Percentiles rank a stretch among this genome's conserved stretches.
Conservation (phyloP, 1,140 invertebrate species). For the Danaus melanippus region DNA sequence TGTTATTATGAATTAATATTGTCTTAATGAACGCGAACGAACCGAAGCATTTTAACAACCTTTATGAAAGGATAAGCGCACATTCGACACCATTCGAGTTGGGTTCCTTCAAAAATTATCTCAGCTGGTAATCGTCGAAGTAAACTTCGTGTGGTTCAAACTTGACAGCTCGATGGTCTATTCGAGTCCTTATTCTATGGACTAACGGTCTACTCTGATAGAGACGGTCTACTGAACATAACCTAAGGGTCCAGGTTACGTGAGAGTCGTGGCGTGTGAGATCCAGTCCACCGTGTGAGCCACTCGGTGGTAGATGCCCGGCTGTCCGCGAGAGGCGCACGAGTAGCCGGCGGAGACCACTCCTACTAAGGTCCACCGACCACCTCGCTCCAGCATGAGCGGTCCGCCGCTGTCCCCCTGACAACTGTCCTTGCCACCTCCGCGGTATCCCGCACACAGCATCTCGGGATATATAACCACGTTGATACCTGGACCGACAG, state of each 20-base stretch:
- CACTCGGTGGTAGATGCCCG: constrained; percentile 94
- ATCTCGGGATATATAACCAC: constrained; percentile 96
- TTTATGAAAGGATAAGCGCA: too few species aligned
- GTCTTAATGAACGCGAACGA: too few species aligned
- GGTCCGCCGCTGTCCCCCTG: constrained; percentile 92
- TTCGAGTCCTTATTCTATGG: too few species aligned
- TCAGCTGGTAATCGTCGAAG: too few species aligned
- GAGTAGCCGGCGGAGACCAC: constrained; percentile 95
- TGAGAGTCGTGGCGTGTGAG: constrained; percentile 72
- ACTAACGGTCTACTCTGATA: too few species aligned
- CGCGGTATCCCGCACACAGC: constrained; percentile 95
- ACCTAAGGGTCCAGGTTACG: constrained; percentile 25
- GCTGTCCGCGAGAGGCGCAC: constrained; percentile 91
- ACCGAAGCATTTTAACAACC: too few species aligned
- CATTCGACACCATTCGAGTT: too few species aligned
- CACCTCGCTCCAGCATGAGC: constrained; percentile 87
- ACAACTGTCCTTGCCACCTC: constrained; percentile 84
- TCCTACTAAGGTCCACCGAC: constrained; percentile 86
- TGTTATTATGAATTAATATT: too few species aligned
- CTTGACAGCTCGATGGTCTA: too few species aligned
- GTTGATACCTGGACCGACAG: constrained; percentile 78
- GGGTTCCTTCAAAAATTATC: too few species aligned
- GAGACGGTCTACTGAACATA: too few species aligned
- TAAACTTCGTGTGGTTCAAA: too few species aligned
- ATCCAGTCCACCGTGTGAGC: constrained; percentile 96